Base-by-base conservation (phyloP, 2,113 vertebrate species). In the Brachyhypopomus gauderio region DNA sequence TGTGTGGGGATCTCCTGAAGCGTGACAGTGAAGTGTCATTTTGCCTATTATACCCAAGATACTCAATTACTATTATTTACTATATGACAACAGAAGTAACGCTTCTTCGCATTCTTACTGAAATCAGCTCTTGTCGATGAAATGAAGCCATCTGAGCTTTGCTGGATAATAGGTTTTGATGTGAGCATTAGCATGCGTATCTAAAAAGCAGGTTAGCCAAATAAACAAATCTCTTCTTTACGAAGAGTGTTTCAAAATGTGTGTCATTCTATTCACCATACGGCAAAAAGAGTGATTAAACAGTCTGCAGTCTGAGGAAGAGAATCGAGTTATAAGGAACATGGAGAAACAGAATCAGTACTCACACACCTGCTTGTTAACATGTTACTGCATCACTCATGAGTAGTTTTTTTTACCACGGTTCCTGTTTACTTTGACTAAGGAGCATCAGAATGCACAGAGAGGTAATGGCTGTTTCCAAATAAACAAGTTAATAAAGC, bases 1-100 rank as follows among this genome's bases (percentile, higher is more conserved):
- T 69, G 38, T 60, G 17, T 58, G 34, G 30, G 30, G 27, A 34
- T 20, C 30, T 60, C 25, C 23, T 75, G n/a, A 75, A 45, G 64
- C 25, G n/a, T 75, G 7, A 62, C 23, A 75, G 41, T 75, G 23
- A 34, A 3, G 22, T 62, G 58, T 45, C 73, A 75, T 75, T 17
- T 45, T 23, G 36, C 5, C 41, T 45, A 22, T 36, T 38, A n/a
- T 9, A 38, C 34, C 20, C 45, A 52, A 14, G 8, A 52, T 14
- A 52, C 12, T 14, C 12, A 52, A 52, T 14, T 52, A 52, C 14
- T 52, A 52, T 52, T 52, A 52, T 52, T 52, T 52, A 52, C 14
- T 14, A 52, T 52, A 52, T 52, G 45, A 12, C 45, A 52, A 14
- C 14, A 52, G 45, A 52, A 52, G 14, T 1, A 52, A 52, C 14